phyloP scores from a whole-genome alignment of 2,113 vertebrate species.

The Xenus cinereus region DNA sequence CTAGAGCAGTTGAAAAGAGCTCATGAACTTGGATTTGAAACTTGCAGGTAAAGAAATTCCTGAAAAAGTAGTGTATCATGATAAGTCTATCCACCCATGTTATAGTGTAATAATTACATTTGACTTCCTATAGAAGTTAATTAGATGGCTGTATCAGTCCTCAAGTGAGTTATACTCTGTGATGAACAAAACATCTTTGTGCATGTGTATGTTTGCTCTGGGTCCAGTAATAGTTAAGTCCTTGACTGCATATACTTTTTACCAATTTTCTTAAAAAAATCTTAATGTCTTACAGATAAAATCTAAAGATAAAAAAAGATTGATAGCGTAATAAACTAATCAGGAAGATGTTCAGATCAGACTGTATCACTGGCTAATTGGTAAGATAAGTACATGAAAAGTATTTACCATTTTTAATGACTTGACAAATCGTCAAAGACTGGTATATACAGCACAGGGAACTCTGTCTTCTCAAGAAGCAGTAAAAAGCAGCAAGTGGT shows the following conservation, averaged over 20 bases:
- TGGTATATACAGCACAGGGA: not conserved
- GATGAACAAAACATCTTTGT: not conserved
- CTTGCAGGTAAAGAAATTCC: slow-evolving; percentile 83
- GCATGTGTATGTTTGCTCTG: not conserved
- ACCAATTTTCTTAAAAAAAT: not conserved
- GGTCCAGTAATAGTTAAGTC: not conserved
- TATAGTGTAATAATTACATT: not conserved
- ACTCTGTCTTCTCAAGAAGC: not conserved
- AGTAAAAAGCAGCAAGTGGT: not conserved
- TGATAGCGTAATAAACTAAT: not conserved
- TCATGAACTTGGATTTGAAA: slow-evolving; percentile 74
- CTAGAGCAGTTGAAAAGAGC: slow-evolving; percentile 72
- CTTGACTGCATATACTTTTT: not conserved
- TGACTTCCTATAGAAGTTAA: not conserved
- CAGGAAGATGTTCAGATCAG: not conserved
- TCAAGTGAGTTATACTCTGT: not conserved
- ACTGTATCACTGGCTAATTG: not conserved
- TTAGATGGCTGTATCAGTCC: not conserved
- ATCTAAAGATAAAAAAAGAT: not conserved
- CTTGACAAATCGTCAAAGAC: not conserved
- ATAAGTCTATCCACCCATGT: not conserved
- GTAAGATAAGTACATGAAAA: not conserved
- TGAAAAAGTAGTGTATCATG: not conserved
- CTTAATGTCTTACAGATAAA: not conserved
- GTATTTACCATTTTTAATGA: not conserved